Evolutionary conservation across 2,888 invertebrate genomes (phyloP).

Genomic region (Operophtera brumata): DNA sequence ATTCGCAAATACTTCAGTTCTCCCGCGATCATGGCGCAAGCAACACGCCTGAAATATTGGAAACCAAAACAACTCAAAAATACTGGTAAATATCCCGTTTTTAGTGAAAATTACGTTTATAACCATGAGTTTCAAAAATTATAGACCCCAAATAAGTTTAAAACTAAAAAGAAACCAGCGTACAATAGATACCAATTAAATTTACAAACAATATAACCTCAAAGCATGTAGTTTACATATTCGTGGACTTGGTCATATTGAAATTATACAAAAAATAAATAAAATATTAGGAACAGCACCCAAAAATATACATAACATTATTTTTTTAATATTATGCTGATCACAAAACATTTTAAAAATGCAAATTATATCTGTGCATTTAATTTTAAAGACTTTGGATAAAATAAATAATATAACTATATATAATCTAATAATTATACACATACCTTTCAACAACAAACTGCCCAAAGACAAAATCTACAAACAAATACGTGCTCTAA

Average conservation of each 20-base stretch:
- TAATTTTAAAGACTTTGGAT: neutral
- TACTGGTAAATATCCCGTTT: no score
- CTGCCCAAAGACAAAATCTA: conserved; percentile 5
- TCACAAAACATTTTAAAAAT: conserved; percentile 24
- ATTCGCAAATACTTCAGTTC: no score
- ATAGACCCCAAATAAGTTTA: neutral
- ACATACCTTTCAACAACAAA: neutral
- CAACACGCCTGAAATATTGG: no score
- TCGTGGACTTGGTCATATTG: neutral
- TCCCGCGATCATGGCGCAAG: no score
- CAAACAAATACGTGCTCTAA: conserved; percentile 3
- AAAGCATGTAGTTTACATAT: neutral
- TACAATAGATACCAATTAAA: neutral
- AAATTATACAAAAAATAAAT: neutral
- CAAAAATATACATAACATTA: conserved; percentile 30
- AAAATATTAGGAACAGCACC: conserved; percentile 47
- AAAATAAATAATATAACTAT: neutral
- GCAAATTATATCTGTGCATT: neutral
- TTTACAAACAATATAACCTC: neutral
- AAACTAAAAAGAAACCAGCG: neutral
- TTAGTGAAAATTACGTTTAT: no score
- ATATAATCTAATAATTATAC: neutral
- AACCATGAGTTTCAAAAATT: no score
- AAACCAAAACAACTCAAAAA: no score
- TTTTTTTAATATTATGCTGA: conserved; percentile 40